Conservation (phyloP, 2,888 invertebrate species). For the Nephrocerus scutellatus region DNA sequence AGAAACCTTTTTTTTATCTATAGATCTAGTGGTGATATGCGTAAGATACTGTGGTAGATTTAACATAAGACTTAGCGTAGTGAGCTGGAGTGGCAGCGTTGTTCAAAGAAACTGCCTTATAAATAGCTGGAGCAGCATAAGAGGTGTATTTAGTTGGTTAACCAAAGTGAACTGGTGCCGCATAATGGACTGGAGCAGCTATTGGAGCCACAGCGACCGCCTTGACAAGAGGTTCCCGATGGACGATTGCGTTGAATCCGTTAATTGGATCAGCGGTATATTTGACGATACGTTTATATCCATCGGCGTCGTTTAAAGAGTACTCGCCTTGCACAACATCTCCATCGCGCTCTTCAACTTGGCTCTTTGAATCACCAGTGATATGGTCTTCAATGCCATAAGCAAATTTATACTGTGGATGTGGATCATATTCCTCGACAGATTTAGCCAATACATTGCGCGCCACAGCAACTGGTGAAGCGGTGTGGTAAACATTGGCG, state of each 20-base stretch:
- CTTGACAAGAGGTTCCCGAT: constrained; percentile 36
- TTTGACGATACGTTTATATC: constrained; percentile 42
- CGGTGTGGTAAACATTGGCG: constrained; percentile 23
- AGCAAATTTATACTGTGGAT: constrained; percentile 43
- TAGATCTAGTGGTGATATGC: no score
- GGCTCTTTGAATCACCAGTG: constrained; percentile 46
- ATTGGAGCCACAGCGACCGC: constrained; percentile 24
- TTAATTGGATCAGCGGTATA: constrained; percentile 44
- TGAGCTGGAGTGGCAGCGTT: no score
- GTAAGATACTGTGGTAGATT: no score
- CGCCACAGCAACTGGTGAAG: constrained; percentile 23
- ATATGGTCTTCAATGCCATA: constrained; percentile 43
- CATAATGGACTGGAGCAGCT: constrained; percentile 16
- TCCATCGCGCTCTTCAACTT: constrained; percentile 43
- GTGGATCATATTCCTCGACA: constrained; percentile 38
- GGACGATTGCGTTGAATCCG: constrained; percentile 45
- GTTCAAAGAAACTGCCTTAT: no score
- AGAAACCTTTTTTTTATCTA: no score
- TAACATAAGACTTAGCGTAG: no score
- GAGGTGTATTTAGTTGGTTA: no score
- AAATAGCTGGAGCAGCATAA: no score
- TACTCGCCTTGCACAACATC: constrained; percentile 47
- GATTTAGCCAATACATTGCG: constrained; percentile 26
- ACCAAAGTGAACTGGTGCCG: constrained; percentile 29
- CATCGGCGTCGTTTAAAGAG: constrained; percentile 45